A percentile compares a stretch with the other conserved stretches of the same genome.
Conservation (phyloP, 2,797 vertebrate species). For the Allobates femoralis region DNA sequence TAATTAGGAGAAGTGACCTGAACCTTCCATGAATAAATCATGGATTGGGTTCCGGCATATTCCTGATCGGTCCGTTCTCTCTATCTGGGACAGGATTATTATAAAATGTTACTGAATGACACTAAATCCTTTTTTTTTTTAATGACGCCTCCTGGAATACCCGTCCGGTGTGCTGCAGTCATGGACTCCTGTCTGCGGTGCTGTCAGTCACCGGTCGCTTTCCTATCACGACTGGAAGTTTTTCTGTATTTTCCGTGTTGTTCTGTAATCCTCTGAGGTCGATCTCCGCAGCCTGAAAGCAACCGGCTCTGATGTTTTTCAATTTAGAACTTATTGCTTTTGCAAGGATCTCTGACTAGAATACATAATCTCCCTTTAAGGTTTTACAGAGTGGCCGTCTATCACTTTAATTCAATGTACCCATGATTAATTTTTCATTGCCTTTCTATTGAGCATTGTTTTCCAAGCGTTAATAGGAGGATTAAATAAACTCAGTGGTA, state of each 20-base stretch:
- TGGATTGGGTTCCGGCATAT: constrained; percentile 8
- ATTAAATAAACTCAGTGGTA: constrained; percentile 34
- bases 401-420: constrained; percentile 40
- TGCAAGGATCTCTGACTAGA: constrained; percentile 68
- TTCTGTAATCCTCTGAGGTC: constrained; percentile 73
- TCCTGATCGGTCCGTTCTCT: not conserved
- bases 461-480: not conserved
- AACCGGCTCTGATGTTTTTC: constrained; percentile 69
- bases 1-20: constrained; percentile 43
- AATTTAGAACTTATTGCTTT: constrained; percentile 76
- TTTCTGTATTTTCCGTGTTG: constrained; percentile 67
- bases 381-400: not conserved
- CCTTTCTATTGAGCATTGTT: constrained; percentile 24
- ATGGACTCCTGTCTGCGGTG: constrained; percentile 39
- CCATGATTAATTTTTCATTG: constrained; percentile 48
- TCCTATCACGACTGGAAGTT: constrained; percentile 66
- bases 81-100: constrained; percentile 26
- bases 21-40: constrained; percentile 34
- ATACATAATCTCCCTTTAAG: rapidly evolving
- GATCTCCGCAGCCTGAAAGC: constrained; percentile 68
- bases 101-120: constrained; percentile 27
- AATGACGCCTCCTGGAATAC: constrained; percentile 29
- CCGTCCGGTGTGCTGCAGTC: not conserved
- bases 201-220: constrained; percentile 71
- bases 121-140: constrained; percentile 30